Evolutionary conservation across 2,113 vertebrate genomes (phyloP).

Genomic region (Sakesphorus luctuosus): DNA sequence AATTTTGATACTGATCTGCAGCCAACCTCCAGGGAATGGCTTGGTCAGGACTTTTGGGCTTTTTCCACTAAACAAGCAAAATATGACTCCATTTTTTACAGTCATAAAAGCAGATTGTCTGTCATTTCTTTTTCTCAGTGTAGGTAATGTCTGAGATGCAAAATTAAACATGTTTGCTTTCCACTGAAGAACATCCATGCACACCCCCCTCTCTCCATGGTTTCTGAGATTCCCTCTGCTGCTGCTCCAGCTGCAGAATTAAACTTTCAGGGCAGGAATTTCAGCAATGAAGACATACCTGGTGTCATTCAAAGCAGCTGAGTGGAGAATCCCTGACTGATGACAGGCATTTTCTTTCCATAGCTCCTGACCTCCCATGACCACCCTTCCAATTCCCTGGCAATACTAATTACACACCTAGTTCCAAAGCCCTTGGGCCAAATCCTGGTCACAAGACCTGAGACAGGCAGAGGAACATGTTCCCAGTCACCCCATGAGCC

Average conservation of each 20-base stretch:
- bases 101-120: background rate
- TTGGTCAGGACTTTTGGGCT: slow-evolving; percentile 25
- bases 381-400: background rate
- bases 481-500: background rate
- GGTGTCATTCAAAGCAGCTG: background rate
- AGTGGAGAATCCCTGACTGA: background rate
- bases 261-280: slow-evolving; percentile 5
- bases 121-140: background rate
- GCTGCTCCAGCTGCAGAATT: slow-evolving; percentile 25
- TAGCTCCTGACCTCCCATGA: background rate
- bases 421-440: background rate
- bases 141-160: background rate
- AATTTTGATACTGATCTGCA: slow-evolving; percentile 50
- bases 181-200: background rate
- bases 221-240: background rate
- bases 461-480: background rate
- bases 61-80: slow-evolving; percentile 50
- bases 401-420: background rate
- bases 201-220: background rate
- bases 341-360: background rate
- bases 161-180: background rate
- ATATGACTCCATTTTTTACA: background rate
- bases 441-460: background rate
- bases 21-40: slow-evolving; percentile 38
- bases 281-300: slow-evolving; percentile 44